phyloP scores from a whole-genome alignment of 2,888 invertebrate species.

The Petrophora chlorosata region DNA sequence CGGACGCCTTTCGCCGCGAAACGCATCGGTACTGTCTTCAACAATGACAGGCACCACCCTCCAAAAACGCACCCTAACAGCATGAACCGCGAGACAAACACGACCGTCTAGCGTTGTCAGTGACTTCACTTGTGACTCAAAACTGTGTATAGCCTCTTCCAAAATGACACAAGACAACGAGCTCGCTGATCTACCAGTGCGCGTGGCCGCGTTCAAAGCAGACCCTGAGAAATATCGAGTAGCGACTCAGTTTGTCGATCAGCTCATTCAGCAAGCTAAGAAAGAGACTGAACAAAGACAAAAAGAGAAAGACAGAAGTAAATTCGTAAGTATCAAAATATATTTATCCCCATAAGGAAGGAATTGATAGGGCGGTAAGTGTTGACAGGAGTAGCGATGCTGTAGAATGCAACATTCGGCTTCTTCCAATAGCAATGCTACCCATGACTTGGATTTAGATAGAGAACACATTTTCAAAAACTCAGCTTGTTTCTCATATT shows the following conservation, averaged over 20 bases:
- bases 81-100: conserved; percentile 37
- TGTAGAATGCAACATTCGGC: conserved; percentile 67
- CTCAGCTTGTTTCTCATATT: conserved; percentile 52
- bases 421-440: conserved; percentile 65
- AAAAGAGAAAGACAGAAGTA: conserved; percentile 83
- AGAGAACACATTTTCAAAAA: conserved; percentile 1
- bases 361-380: conserved; percentile 81
- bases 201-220: conserved; percentile 83
- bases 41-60: conserved; percentile 60
- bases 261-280: conserved; percentile 84
- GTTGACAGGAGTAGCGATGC: conserved; percentile 65
- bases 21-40: conserved; percentile 13
- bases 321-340: conserved; percentile 82
- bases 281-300: conserved; percentile 83
- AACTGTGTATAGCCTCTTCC: conserved; percentile 24
- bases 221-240: conserved; percentile 84
- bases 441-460: conserved; percentile 32
- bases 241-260: conserved; percentile 84
- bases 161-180: conserved; percentile 75
- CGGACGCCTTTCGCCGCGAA: conserved; percentile 46
- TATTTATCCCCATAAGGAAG: conserved; percentile 76
- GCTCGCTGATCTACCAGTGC: conserved; percentile 67
- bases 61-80: conserved; percentile 39
- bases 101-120: conserved; percentile 10
- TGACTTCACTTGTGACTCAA: conserved; percentile 1